Base-by-base conservation (phyloP, 2,888 invertebrate species). In the Tetranychus piercei region DNA sequence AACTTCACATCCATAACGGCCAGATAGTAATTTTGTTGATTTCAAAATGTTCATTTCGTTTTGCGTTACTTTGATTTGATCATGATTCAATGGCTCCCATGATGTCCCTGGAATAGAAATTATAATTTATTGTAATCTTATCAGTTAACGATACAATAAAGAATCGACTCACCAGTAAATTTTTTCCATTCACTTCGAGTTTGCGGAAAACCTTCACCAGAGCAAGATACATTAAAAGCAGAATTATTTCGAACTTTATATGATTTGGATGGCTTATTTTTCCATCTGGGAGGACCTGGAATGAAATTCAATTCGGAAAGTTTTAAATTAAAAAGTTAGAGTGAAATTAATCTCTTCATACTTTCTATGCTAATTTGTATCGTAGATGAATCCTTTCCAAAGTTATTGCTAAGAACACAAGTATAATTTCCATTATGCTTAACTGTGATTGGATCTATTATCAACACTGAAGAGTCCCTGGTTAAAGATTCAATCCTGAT, bases 361-460 rank as follows among this genome's bases (percentile, higher is more conserved):
- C 79, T 78, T 71, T 79, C 78, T 3, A 79, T 79, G 4, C 76
- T 76, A 69, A 79, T 71, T 22, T 74, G 44, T 7, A 78, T 76
- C 1, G 79, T 77, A 66, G 77, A 76, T 34, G 77, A 78, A 18
- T 76, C 79, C 3, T 74, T 75, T 34, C 78, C 77, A 9, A 77
- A 78, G 9, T 75, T 74, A 70, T 79, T 79, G 9, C 74, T 75
- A 1, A 79, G 79, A 6, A 79, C 75, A 71, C 79, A 79, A 11
- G 79, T 79, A 69, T 79, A 79, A 67, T 78, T 78, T 4, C 79
- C 79, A 44, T 76, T 76, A 44, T 79, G 78, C 20, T 77, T 75
- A 1, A 78, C 15, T 55, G 55, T 76, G 9, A 79, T 75, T 34
- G 77, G 73, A n/a, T 69, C 76, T 44, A 79, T 79, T 15, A 76